Conservation (phyloP, 92 coral and sea anemone genomes). For the Bergia puertoricense region DNA sequence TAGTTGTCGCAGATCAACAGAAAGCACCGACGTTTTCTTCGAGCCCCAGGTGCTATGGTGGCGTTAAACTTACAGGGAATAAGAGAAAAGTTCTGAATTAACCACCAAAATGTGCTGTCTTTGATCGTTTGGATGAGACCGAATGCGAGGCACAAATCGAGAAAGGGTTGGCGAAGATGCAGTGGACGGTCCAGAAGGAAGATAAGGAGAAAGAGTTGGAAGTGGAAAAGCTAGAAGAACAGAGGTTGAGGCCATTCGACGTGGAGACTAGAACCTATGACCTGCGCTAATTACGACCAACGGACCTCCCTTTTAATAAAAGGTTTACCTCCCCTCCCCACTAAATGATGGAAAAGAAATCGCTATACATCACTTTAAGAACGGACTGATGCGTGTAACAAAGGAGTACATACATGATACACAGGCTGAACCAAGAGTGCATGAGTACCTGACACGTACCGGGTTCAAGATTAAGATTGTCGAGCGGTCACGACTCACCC, state of each 20-base stretch:
- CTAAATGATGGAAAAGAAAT: too few species aligned
- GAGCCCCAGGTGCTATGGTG: constrained; percentile 50
- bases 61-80: constrained; percentile 14
- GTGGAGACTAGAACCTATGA: background rate
- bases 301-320: too few species aligned
- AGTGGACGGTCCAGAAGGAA: background rate
- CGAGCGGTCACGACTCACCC: too few species aligned
- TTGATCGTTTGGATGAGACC: constrained; percentile 14
- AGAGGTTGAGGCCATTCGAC: constrained; percentile 1
- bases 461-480: too few species aligned
- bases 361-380: too few species aligned
- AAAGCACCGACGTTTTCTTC: constrained; percentile 28
- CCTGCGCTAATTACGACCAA: background rate
- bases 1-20: constrained; percentile 1
- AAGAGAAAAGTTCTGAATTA: constrained; percentile 7
- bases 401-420: too few species aligned
- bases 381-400: too few species aligned
- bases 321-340: too few species aligned
- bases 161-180: constrained; percentile 9
- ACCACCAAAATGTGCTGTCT: constrained; percentile 42
- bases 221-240: background rate
- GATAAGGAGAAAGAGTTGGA: background rate
- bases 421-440: too few species aligned
- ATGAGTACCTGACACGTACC: too few species aligned
- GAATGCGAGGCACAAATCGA: constrained; percentile 33